These are phyloP conservation scores for Arvicanthis niloticus DNA, from an alignment of 2,113 vertebrate genomes.

Conservation along the genomic window DNA sequence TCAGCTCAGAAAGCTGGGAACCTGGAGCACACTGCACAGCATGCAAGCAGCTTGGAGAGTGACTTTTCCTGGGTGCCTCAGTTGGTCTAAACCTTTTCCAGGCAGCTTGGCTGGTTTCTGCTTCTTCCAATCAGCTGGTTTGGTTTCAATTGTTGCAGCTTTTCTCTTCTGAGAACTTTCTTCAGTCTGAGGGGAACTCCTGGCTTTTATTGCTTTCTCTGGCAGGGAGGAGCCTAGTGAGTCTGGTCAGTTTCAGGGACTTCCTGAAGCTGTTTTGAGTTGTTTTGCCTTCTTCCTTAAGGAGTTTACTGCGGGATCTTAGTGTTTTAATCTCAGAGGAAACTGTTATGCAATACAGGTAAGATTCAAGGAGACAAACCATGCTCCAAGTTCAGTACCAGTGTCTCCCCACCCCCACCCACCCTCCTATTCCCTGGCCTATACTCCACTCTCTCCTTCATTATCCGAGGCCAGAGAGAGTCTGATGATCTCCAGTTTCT, in stretches of 20 bases:
- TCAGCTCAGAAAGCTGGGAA: neutral
- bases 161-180: neutral
- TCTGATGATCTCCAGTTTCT: neutral
- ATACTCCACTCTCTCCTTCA: neutral
- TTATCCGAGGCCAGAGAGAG: neutral
- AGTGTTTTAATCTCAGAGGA: neutral
- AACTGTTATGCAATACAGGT: neutral
- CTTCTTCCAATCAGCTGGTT: neutral
- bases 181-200: neutral
- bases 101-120: neutral
- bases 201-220: neutral
- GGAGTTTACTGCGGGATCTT: neutral
- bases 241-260: neutral
- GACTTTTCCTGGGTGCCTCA: neutral
- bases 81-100: neutral
- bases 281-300: neutral
- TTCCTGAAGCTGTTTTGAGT: neutral
- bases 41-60: neutral
- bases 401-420: neutral
- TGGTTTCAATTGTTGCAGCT: neutral
- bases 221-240: neutral
- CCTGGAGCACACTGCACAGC: neutral
- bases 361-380: neutral
- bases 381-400: too few species aligned
- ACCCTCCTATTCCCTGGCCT: neutral